These are phyloP conservation scores for Lasioglossum baleicum DNA, from an alignment of 1,140 invertebrate species.

Conservation along the genomic window DNA sequence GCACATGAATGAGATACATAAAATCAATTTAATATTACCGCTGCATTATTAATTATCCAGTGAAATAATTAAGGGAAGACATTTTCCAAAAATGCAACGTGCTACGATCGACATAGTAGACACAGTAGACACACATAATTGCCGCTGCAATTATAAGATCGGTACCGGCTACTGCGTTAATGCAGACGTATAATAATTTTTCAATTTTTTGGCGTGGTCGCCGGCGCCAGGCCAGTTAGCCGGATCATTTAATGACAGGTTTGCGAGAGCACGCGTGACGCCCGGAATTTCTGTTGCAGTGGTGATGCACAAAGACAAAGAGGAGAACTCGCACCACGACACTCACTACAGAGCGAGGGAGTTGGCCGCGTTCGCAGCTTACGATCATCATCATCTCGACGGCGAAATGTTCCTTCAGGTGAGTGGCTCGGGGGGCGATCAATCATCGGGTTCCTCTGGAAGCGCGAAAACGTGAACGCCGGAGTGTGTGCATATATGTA, in stretches of 20 bases:
- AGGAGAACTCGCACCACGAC: slow-evolving; percentile 85
- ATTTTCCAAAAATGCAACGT: too few species aligned
- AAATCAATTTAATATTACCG: too few species aligned
- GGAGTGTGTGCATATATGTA: too few species aligned
- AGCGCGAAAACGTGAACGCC: not conserved
- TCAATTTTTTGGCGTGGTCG: too few species aligned
- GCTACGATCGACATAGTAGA: too few species aligned
- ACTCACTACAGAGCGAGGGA: slow-evolving; percentile 88
- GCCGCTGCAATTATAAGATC: too few species aligned
- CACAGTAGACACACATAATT: too few species aligned
- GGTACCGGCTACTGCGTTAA: too few species aligned
- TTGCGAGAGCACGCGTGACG: not conserved
- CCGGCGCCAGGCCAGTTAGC: not conserved
- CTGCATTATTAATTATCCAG: too few species aligned
- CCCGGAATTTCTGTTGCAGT: slow-evolving; percentile 84
- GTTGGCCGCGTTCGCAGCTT: slow-evolving; percentile 89
- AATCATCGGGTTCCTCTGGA: not conserved
- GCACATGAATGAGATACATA: too few species aligned
- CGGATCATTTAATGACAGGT: not conserved
- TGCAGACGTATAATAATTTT: too few species aligned
- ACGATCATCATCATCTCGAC: slow-evolving; percentile 93
- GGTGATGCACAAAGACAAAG: slow-evolving; percentile 95
- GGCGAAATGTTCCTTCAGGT: slow-evolving; percentile 98
- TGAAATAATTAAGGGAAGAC: too few species aligned
- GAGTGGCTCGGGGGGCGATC: slow-evolving; percentile 62